These are phyloP conservation scores for Lasius platythorax DNA, from an alignment of 2,888 invertebrate species.

Conservation along the genomic window DNA sequence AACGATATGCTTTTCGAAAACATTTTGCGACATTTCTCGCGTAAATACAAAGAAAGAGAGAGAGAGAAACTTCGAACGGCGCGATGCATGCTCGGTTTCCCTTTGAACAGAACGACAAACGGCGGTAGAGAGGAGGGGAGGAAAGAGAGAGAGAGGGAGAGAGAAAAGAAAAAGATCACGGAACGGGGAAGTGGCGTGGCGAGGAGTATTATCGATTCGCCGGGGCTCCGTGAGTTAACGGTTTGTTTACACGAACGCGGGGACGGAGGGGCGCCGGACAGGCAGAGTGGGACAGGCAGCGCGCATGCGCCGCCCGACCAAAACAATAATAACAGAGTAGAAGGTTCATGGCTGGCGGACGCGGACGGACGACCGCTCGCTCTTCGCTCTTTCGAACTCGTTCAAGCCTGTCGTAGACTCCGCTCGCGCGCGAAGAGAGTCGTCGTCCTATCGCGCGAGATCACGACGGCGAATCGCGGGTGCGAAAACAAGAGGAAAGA, in stretches of 20 bases:
- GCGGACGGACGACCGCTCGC: slow-evolving; percentile 65
- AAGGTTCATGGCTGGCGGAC: slow-evolving; percentile 79
- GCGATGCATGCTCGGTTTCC: slow-evolving; percentile 4
- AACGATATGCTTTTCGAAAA: neutral
- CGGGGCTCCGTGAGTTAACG: slow-evolving; percentile 83
- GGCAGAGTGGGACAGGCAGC: slow-evolving; percentile 47
- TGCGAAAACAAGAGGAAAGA: slow-evolving; percentile 17
- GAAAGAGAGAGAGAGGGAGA: slow-evolving; percentile 24
- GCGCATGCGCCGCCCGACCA: slow-evolving; percentile 84
- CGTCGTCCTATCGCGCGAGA: neutral
- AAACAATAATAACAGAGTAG: slow-evolving; percentile 85
- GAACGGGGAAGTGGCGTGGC: slow-evolving; percentile 72
- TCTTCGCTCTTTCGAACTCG: slow-evolving; percentile 50
- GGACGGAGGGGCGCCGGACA: slow-evolving; percentile 41
- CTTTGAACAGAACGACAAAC: neutral
- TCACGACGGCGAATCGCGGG: neutral
- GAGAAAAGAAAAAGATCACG: slow-evolving; percentile 46
- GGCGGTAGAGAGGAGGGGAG: neutral
- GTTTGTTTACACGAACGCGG: slow-evolving; percentile 83
- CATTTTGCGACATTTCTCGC: neutral
- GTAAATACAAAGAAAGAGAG: neutral
- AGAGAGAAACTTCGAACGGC: neutral
- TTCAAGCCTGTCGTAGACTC: neutral
- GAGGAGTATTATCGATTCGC: slow-evolving; percentile 83
- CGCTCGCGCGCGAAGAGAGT: slow-evolving; percentile 16